Percentiles rank a stretch among this genome's conserved stretches.
phyloP scores from a whole-genome alignment of 2,113 vertebrate genomes.

The Spilogale gracilis region DNA sequence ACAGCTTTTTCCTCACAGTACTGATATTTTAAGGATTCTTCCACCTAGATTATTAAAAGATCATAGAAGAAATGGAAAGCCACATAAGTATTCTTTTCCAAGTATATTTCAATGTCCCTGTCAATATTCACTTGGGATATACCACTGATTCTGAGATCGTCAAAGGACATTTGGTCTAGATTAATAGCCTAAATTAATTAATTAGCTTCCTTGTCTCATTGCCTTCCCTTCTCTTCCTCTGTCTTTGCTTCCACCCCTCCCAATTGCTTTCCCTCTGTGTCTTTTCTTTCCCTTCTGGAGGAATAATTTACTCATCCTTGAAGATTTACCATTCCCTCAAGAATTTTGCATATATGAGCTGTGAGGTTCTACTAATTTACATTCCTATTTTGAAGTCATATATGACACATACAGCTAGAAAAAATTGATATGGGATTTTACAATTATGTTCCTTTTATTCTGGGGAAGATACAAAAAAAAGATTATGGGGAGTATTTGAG shows the following conservation, averaged over 20 bases:
- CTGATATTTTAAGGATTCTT: constrained; percentile 17
- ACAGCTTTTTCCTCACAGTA: not conserved
- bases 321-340: constrained; percentile 71
- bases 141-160: constrained; percentile 74
- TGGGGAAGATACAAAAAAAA: constrained; percentile 42
- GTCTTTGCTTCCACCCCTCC: constrained; percentile 39
- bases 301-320: constrained; percentile 70
- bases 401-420: constrained; percentile 63
- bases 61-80: constrained; percentile 25
- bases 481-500: constrained; percentile 7
- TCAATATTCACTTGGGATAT: constrained; percentile 77
- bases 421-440: constrained; percentile 59
- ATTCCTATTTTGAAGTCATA: constrained; percentile 76
- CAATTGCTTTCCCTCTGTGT: constrained; percentile 71
- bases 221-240: constrained; percentile 69
- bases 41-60: constrained; percentile 27
- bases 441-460: constrained; percentile 34
- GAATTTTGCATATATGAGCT: constrained; percentile 43
- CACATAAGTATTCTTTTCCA: constrained; percentile 19
- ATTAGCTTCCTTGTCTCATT: constrained; percentile 81
- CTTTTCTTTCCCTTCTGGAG: constrained; percentile 80
- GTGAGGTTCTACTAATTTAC: constrained; percentile 67
- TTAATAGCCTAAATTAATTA: constrained; percentile 87
- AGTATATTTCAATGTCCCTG: constrained; percentile 77
- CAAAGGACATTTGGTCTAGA: constrained; percentile 83